These are phyloP conservation scores for Helarctos malayanus DNA, from an alignment of 2,797 vertebrate species.

Conservation along the genomic window DNA sequence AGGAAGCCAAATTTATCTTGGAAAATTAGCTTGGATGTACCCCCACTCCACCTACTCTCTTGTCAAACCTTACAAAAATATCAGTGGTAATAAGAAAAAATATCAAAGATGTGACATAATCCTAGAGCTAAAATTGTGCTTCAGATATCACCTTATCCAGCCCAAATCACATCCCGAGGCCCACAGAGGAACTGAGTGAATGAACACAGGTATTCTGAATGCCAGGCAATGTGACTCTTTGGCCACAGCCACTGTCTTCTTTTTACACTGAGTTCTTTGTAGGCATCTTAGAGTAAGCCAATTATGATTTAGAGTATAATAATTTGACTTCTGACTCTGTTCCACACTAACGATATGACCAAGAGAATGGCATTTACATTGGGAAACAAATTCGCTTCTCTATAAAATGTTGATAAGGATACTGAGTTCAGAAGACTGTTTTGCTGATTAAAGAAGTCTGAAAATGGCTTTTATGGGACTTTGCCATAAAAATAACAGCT, in stretches of 20 bases:
- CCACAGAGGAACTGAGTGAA: background rate
- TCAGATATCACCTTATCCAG: background rate
- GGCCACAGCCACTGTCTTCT: background rate
- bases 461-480: background rate
- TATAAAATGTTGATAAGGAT: background rate
- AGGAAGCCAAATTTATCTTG: slow-evolving; percentile 36
- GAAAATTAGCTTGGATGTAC: background rate
- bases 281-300: background rate
- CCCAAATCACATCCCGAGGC: background rate
- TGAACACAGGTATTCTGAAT: too few relatives aligned
- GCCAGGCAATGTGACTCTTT: background rate
- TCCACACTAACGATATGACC: background rate
- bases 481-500: background rate
- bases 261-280: background rate
- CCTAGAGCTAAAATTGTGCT: background rate
- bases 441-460: background rate
- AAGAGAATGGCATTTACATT: background rate
- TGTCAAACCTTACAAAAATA: slow-evolving; percentile 62
- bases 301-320: slow-evolving; percentile 11
- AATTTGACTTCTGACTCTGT: background rate
- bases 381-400: background rate
- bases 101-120: background rate
- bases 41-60: slow-evolving; percentile 22
- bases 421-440: background rate
- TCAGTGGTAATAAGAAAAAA: background rate